Evolutionary conservation across 2,113 vertebrate species (phyloP), one percentile per base, ranked within the genome.

Genomic region (Erythrocercus mccallii): DNA sequence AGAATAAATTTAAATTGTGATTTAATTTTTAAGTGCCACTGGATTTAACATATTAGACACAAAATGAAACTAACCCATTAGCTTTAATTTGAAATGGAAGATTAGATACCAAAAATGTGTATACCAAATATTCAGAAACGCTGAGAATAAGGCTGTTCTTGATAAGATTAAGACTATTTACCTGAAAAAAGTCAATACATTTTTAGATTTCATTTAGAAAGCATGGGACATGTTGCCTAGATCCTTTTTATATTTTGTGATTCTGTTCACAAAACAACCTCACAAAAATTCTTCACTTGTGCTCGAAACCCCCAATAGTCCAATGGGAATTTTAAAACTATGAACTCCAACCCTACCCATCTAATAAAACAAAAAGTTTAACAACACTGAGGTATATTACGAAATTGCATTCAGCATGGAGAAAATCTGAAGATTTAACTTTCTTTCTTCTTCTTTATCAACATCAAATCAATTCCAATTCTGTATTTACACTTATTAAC

Each of bases 301-400:
- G 6, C 15, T 42, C 9, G 30, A 71, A 74, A 56, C 11, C 4
- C 1, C 5, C 0, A 2, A 20, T 9, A 70, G 11, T 48, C 6
- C 11, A 85, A 5, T 1, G 6, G 21, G 64, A 81, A 54, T 18
- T 58, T 33, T 50, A 66, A 66, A 77, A 35, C 7, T 56, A 12
- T 11, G 5, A 53, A 2, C 1, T 9, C 5, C 23, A 91, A 38
- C 6, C 1, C 3, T 48, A 16, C 30, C 6, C 4, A 61, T 66
- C 17, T 37, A 37, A 45, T 1, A 2, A 87, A 65, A 81, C 5
- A 1, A 12, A 24, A 22, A 19, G 8, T 51, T 71, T 45, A 74
- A 38, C 21, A 88, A 68, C 17, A 68, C 8, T 23, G 6, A 66
- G 14, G 2, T 37, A 42, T 78, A 53, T 62, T 90, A 66, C 22